Base-by-base conservation (phyloP, 1,140 invertebrate genomes). In the Bombus pyrosoma region DNA sequence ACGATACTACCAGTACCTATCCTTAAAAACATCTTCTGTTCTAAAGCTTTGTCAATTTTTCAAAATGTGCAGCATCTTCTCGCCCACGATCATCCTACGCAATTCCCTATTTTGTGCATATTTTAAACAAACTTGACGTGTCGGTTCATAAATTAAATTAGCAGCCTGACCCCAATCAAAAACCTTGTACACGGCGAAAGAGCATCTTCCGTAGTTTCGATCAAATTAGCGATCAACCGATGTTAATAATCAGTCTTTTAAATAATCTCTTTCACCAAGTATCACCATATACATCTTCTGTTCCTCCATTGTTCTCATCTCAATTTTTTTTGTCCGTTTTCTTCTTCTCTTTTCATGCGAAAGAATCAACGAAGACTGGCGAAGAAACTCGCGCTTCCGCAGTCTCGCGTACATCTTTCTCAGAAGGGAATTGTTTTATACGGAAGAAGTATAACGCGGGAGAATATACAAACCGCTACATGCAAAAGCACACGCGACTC, bases 401-500 rank as follows among this genome's bases (percentile, higher is more conserved):
- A 18, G 28, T 22, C 68, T 57, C 57, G 43, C 72, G 81, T 77
- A 57, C 62, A 83, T 83, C 62, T 73, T 77, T 73, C 73, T 76
- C 81, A 77, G 81, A 25, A 9, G 81, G 34, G 62, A 83, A 83
- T 83, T 83, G 81, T 83, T 83, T 77, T 57, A 66, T 75, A 80
- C 59, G 80, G 47, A 76, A 69, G 71, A 85, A 83, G 77, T 77
- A 87, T 76, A 47, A 47, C 73, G 80, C 41, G 28, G 1, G 28
- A 22, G 13, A 59, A 57, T 81, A 68, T 85, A 87, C 83, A 87
- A 85, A 66, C 59, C 72, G 66, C 62, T 81, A 73, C 66, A 85
- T 64, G 69, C 82, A 59, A 53, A 85, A 71, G 86, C 84, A 72
- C 82, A 68, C 53, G 87, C 82, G 62, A 88, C 87, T 88, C 82